Percentiles rank a stretch among this genome's conserved stretches.
phyloP scores from a whole-genome alignment of 2,888 invertebrate species.

The Drosophila suboccidentalis region DNA sequence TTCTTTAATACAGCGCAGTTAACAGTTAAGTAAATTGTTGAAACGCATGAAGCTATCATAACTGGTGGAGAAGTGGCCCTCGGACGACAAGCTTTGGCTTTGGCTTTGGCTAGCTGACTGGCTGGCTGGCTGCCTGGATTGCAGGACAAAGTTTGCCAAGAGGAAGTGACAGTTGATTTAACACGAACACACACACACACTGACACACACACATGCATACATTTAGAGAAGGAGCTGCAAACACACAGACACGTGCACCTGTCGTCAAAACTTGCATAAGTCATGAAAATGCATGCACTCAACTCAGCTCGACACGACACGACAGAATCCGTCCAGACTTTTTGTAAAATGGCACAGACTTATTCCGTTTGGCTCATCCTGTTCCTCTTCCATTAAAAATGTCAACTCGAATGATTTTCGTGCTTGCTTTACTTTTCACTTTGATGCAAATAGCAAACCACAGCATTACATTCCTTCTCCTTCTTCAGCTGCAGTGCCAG shows the following conservation, averaged over 20 bases:
- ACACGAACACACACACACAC: slow-evolving; percentile 54
- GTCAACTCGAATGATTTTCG: slow-evolving; percentile 64
- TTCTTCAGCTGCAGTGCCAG: slow-evolving; percentile 19
- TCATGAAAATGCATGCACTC: slow-evolving; percentile 70
- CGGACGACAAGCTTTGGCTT: slow-evolving; percentile 36
- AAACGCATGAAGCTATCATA: slow-evolving; percentile 70
- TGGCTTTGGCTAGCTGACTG: slow-evolving; percentile 16
- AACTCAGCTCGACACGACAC: slow-evolving; percentile 13
- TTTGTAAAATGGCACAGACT: slow-evolving; percentile 32
- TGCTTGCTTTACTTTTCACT: slow-evolving; percentile 39
- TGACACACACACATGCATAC: slow-evolving; percentile 26
- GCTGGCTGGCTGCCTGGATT: slow-evolving; percentile 13
- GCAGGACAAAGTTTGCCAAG: slow-evolving; percentile 73
- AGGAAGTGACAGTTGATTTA: slow-evolving; percentile 79
- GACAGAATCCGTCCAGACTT: slow-evolving; percentile 34
- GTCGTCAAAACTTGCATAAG: slow-evolving; percentile 78
- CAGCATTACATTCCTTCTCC: neutral
- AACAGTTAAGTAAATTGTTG: slow-evolving; percentile 67
- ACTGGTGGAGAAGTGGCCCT: slow-evolving; percentile 56
- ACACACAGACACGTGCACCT: slow-evolving; percentile 64
- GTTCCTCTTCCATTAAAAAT: slow-evolving; percentile 63
- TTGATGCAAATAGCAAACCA: slow-evolving; percentile 55
- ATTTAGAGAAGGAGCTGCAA: slow-evolving; percentile 4
- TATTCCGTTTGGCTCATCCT: slow-evolving; percentile 21
- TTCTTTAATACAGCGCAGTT: slow-evolving; percentile 32